These are phyloP conservation scores for Theonella swinhoei DNA, from an alignment of 37 sponge, comb jelly and placozoan genomes.

Conservation along the genomic window DNA sequence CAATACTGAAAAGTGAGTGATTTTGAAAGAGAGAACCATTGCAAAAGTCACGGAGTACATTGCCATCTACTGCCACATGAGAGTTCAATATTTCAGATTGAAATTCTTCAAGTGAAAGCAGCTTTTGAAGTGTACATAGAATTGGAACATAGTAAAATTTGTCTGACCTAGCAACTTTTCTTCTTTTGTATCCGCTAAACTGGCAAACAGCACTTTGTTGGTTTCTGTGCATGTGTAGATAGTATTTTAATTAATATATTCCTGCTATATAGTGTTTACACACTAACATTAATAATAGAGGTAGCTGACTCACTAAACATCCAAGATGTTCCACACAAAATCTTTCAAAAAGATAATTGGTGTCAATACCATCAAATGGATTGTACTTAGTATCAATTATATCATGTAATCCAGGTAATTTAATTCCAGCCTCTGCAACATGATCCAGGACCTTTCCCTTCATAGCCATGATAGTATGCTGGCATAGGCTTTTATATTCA, in stretches of 20 bases:
- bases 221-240: not conserved
- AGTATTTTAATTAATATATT: not conserved
- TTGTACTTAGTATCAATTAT: not conserved
- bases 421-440: conserved; percentile 10
- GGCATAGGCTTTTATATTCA: not conserved
- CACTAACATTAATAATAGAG: conserved; percentile 4
- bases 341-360: conserved; percentile 16
- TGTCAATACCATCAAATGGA: conserved; percentile 23
- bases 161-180: conserved; percentile 20
- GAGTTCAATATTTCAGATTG: conserved; percentile 19
- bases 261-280: not conserved
- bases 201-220: conserved; percentile 15
- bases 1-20: conserved; percentile 50
- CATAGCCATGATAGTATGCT: not conserved
- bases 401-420: not conserved
- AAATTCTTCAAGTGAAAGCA: conserved; percentile 15
- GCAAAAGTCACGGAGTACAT: conserved; percentile 48
- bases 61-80: not conserved
- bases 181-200: conserved; percentile 21
- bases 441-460: too few species aligned
- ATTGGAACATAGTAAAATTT: conserved; percentile 40
- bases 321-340: too few species aligned
- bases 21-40: conserved; percentile 30
- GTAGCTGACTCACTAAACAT: not conserved
- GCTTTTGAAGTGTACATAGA: conserved; percentile 4